Evolutionary conservation across 2,113 vertebrate species (phyloP), one percentile per base, ranked within the genome.

Genomic region (Malurus melanocephalus): DNA sequence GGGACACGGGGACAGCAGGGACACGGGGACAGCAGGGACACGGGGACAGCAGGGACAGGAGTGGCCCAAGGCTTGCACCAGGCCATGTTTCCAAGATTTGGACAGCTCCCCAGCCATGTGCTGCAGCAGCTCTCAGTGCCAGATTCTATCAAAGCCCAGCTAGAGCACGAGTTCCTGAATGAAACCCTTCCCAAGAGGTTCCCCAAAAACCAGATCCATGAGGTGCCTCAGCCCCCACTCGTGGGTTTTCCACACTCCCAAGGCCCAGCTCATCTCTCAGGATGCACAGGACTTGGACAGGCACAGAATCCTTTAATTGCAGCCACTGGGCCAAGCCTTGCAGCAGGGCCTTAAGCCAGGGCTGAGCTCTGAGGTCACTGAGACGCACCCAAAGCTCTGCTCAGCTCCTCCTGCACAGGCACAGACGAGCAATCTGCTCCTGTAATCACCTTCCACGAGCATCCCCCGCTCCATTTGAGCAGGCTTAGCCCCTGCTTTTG

Each of bases 31-130:
- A 60, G 51, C 7, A 65, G 0, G 2, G 23, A n/a, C 11, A 71
- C 3, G 4, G 52, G 1, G 18, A 40, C 4, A 60, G 51, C 7
- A 65, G 0, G 2, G 23, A n/a, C 11, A 68, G 2, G 22, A 14
- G 15, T 13, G 21, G 30, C 40, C 64, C 64, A 59, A 26, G 26
- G 6, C 43, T n/a, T 28, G 21, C 40, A 64, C 51, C n/a, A 38
- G 21, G 7, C 51, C 69, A 0, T 3, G 7, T 16, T 75, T 33
- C 9, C 33, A 59, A 13, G 9, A 21, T 46, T 16, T 53, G 35
- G 57, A 43, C 38, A 75, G 42, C 4, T 48, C 28, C 51, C 30
- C 11, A 28, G 38, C 35, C 57, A 33, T 0, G 1, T 48, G 68
- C 40, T 85, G 62, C 43, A 75, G 52, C 71, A 85, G 20, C 35